Conservation (phyloP, 1,140 invertebrate species). For the Apis mellifera region Amel_HAv3.1 CM009935.2:1518501-1519000, state of each 20-base stretch:
- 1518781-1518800: not conserved
- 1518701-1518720: not conserved
- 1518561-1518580: too few species aligned
- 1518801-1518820: not conserved
- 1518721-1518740: not conserved
- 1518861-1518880: constrained; percentile 39
- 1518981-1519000: not conserved
- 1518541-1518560: too few species aligned
- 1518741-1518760: not conserved
- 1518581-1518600: too few species aligned
- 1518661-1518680: not conserved
- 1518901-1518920: constrained; percentile 20
- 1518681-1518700: not conserved
- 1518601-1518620: too few species aligned
- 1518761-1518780: not conserved
- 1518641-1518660: not conserved
- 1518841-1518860: constrained; percentile 33
- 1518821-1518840: constrained; percentile 19
- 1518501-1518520: too few species aligned
- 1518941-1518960: constrained; percentile 46
- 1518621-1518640: too few species aligned
- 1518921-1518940: constrained; percentile 24
- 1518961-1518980: not conserved
- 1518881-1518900: constrained; percentile 22
- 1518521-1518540: too few species aligned